Percentiles rank a stretch among this genome's conserved stretches.
Evolutionary conservation across 2,888 invertebrate species (phyloP).

Genomic region (Cerastis rubricosa): DNA sequence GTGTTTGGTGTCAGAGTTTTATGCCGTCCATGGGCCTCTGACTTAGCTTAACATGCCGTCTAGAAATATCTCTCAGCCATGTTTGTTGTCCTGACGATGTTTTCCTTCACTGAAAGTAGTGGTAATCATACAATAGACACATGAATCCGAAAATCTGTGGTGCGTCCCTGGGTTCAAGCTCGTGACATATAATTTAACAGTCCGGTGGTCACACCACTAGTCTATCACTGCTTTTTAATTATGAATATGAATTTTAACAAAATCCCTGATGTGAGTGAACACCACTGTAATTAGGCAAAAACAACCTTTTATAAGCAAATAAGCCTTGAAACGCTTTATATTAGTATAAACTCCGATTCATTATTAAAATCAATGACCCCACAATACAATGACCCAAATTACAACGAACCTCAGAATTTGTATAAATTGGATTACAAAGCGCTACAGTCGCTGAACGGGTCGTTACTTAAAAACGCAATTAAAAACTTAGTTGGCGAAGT

Average conservation of each 20-base stretch:
- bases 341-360: not conserved
- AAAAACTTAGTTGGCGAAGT: slow-evolving; percentile 65
- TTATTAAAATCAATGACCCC: slow-evolving; percentile 29
- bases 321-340: not conserved
- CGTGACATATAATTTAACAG: too few relatives aligned
- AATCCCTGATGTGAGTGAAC: not conserved
- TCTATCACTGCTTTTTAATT: not conserved
- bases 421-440: slow-evolving; percentile 53
- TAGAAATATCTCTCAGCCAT: not conserved
- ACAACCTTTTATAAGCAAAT: not conserved
- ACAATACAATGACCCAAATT: slow-evolving; percentile 27
- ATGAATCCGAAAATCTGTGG: too few relatives aligned
- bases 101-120: too few relatives aligned
- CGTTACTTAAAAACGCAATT: slow-evolving; percentile 69
- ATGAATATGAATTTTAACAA: not conserved
- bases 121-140: too few relatives aligned
- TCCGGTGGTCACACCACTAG: too few relatives aligned
- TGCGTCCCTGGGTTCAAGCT: too few relatives aligned
- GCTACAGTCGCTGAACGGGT: slow-evolving; percentile 47
- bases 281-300: not conserved
- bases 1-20: too few relatives aligned
- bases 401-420: slow-evolving; percentile 35
- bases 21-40: too few relatives aligned
- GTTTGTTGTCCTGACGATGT: not conserved
- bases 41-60: too few relatives aligned